Conservation (phyloP, 2,113 vertebrate genomes). For the Hyperoodon ampullatus region DNA sequence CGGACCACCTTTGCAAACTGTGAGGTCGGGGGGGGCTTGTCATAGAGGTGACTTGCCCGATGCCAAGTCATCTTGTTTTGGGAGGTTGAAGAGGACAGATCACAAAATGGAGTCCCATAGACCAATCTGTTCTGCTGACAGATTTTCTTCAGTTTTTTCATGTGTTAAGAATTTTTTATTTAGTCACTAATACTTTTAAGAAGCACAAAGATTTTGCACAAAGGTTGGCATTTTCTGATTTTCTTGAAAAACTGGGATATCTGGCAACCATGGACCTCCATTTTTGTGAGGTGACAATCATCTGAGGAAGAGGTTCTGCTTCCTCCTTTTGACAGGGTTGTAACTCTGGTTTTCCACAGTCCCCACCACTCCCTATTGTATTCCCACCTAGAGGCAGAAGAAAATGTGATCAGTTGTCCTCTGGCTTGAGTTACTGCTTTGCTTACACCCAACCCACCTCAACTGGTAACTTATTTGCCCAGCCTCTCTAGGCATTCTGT, state of each 20-base stretch:
- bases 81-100: not conserved
- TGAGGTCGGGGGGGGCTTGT: not conserved
- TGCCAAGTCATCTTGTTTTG: not conserved
- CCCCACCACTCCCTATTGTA: not conserved
- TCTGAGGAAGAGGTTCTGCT: not conserved
- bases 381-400: not conserved
- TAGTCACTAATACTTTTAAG: not conserved
- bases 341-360: not conserved
- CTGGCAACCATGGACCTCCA: not conserved
- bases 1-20: not conserved
- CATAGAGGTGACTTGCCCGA: not conserved
- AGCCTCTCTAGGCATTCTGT: not conserved
- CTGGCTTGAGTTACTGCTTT: slow-evolving; percentile 1
- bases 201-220: not conserved
- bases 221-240: not conserved
- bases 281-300: not conserved
- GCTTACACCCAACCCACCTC: not conserved
- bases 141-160: slow-evolving; percentile 31
- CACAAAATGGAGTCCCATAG: not conserved
- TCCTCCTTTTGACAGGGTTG: not conserved
- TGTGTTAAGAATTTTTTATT: not conserved
- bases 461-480: not conserved
- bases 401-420: not conserved
- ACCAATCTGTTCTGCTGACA: not conserved
- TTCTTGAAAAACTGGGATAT: not conserved